These are phyloP conservation scores for Romanomermis culicivorax DNA, from an alignment of 2,888 invertebrate genomes.

Conservation along the genomic window DNA sequence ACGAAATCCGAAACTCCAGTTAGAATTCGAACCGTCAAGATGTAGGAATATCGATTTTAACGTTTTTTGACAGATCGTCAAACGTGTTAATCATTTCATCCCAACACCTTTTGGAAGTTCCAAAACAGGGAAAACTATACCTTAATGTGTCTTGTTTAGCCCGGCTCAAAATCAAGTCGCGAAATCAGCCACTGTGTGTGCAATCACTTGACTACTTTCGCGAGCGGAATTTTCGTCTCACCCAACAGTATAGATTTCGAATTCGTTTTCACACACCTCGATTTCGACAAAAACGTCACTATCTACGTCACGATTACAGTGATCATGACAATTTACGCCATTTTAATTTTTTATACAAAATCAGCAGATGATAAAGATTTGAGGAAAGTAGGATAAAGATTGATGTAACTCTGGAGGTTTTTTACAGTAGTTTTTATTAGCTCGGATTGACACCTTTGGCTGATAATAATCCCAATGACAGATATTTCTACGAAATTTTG, in stretches of 20 bases:
- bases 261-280: conserved; percentile 33
- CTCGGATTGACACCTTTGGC: conserved; percentile 25
- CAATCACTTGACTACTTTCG: conserved; percentile 33
- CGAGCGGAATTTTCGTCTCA: conserved; percentile 32
- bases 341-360: conserved; percentile 32
- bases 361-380: conserved; percentile 31
- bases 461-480: conserved; percentile 27
- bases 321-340: conserved; percentile 27
- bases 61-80: too few species aligned
- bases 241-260: conserved; percentile 35
- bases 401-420: background rate
- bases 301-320: conserved; percentile 33
- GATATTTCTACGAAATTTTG: conserved; percentile 28
- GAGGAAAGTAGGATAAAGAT: conserved; percentile 26
- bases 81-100: too few species aligned
- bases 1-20: too few species aligned
- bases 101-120: too few species aligned
- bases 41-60: too few species aligned
- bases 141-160: too few species aligned
- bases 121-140: too few species aligned
- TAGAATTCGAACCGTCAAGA: too few species aligned
- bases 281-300: conserved; percentile 33
- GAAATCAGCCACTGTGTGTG: too few species aligned
- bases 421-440: conserved; percentile 14
- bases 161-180: conserved; percentile 20